These are phyloP conservation scores for Australoheros facetus DNA, from an alignment of 2,797 vertebrate species.

Conservation along the genomic window DNA sequence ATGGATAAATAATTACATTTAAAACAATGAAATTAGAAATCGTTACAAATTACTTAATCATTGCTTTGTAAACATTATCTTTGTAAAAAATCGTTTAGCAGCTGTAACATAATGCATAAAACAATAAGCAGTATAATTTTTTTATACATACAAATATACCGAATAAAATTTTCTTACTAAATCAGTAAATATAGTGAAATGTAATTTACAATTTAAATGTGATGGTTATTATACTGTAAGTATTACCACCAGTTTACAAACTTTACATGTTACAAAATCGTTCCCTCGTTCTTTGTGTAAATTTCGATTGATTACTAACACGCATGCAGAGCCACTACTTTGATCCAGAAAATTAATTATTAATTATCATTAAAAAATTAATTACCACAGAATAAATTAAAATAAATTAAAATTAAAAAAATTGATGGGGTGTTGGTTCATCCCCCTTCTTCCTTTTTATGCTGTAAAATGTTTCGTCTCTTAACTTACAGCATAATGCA, in stretches of 20 bases:
- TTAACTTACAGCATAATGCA: background rate
- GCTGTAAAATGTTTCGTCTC: accelerated
- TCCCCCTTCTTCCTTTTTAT: no score
- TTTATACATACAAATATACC: background rate
- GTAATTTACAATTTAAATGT: background rate
- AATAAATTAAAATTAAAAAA: background rate
- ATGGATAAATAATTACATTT: background rate
- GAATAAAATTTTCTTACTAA: background rate
- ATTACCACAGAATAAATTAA: constrained; percentile 30
- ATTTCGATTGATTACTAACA: background rate
- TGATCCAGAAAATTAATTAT: background rate
- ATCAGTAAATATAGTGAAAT: no score
- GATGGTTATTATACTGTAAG: background rate
- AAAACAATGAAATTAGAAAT: background rate
- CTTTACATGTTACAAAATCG: background rate
- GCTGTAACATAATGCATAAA: background rate
- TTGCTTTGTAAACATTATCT: background rate
- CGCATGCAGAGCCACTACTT: background rate
- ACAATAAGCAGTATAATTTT: background rate
- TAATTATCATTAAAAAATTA: background rate
- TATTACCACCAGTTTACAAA: background rate
- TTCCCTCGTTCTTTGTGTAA: background rate
- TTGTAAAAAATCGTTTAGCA: no score
- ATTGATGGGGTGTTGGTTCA: background rate
- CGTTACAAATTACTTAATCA: background rate